phyloP scores from a whole-genome alignment of 2,113 vertebrate genomes.

The Hippocampus abdominalis region DNA sequence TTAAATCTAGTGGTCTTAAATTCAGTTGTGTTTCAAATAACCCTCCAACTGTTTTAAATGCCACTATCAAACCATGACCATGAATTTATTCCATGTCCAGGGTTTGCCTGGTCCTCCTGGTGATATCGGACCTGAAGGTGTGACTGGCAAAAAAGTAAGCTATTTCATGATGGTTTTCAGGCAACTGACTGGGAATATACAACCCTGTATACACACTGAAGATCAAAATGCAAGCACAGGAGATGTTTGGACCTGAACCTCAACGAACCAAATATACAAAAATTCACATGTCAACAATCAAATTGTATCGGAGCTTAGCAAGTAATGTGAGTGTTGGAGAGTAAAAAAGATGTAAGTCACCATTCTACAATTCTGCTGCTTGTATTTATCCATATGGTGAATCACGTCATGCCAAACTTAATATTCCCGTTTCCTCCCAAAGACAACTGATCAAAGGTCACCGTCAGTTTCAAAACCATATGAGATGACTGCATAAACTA shows the following conservation, averaged over 20 bases:
- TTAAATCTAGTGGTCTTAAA: not conserved
- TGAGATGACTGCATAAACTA: slow-evolving; percentile 10
- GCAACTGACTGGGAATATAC: not conserved
- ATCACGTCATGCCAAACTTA: not conserved
- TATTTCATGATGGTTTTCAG: not conserved
- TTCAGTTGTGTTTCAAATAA: not conserved
- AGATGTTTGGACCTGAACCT: not conserved
- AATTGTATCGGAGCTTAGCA: not conserved
- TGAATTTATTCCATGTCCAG: slow-evolving; percentile 53
- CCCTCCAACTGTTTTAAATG: not conserved
- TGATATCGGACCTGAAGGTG: slow-evolving; percentile 80
- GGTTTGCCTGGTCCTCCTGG: slow-evolving; percentile 79
- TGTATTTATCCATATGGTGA: not conserved
- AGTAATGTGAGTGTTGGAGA: no score
- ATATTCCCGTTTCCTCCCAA: not conserved
- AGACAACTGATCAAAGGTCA: slow-evolving; percentile 22
- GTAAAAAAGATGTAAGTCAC: not conserved
- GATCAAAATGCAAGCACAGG: not conserved
- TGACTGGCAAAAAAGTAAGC: slow-evolving; percentile 80
- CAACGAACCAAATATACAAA: not conserved
- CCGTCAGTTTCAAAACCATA: slow-evolving; percentile 28
- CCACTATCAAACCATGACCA: not conserved
- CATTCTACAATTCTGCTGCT: not conserved
- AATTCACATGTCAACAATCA: not conserved
- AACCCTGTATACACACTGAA: not conserved